A percentile compares a stretch with the other conserved stretches of the same genome.
These are phyloP conservation scores for Lophius americanus DNA, from an alignment of 2,797 vertebrate species.

Conservation along the genomic window DNA sequence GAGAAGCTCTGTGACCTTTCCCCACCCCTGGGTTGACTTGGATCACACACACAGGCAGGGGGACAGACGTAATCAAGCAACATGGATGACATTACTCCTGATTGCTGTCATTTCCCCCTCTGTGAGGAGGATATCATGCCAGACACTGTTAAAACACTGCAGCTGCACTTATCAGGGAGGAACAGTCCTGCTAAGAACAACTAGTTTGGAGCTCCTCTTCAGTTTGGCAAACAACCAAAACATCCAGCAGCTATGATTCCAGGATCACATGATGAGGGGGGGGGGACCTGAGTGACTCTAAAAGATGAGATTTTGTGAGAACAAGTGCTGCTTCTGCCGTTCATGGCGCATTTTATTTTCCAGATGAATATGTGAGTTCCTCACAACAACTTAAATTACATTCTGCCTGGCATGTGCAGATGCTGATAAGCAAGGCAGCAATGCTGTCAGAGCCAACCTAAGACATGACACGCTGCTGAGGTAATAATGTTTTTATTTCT, in stretches of 20 bases:
- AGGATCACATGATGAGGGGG: constrained; percentile 27
- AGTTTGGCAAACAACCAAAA: constrained; percentile 50
- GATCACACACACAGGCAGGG: constrained; percentile 58
- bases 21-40: constrained; percentile 68
- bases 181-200: constrained; percentile 40
- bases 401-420: constrained; percentile 54
- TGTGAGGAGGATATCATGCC: constrained; percentile 10
- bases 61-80: constrained; percentile 62
- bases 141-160: constrained; percentile 32
- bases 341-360: constrained; percentile 67
- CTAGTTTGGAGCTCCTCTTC: constrained; percentile 32
- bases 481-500: constrained; percentile 41
- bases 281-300: constrained; percentile 18
- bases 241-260: constrained; percentile 50
- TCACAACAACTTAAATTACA: constrained; percentile 63
- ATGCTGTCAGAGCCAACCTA: constrained; percentile 29
- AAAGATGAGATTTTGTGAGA: constrained; percentile 11
- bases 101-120: constrained; percentile 26
- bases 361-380: constrained; percentile 59
- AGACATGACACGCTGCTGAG: constrained; percentile 44
- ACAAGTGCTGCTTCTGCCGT: constrained; percentile 43
- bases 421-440: constrained; percentile 62
- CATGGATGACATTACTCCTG: constrained; percentile 55
- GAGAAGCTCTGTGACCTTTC: constrained; percentile 87
- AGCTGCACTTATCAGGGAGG: constrained; percentile 55